Percentiles rank a stretch among this genome's conserved stretches.
phyloP scores from a whole-genome alignment of 2,113 vertebrate species.

The Scopus umbretta region DNA sequence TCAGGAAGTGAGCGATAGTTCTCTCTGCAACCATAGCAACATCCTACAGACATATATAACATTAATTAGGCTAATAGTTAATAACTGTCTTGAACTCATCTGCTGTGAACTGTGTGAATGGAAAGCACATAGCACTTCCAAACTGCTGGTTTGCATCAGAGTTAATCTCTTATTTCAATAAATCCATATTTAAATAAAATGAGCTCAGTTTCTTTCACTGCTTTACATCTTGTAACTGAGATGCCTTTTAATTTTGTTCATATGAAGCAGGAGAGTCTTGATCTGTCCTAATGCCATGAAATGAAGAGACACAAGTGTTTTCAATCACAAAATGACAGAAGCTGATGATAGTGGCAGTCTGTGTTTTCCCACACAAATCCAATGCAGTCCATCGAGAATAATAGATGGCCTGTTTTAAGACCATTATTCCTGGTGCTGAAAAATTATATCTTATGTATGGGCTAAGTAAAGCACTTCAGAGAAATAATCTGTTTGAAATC shows the following conservation, averaged over 20 bases:
- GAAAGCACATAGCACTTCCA: neutral
- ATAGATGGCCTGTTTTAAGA: neutral
- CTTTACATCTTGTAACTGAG: neutral
- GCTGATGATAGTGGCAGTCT: neutral
- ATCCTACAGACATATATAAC: neutral
- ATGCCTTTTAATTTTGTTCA: slow-evolving; percentile 5
- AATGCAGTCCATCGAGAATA: neutral
- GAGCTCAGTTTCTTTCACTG: neutral
- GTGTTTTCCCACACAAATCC: slow-evolving; percentile 14
- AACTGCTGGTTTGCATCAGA: slow-evolving; percentile 7
- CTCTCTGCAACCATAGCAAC: neutral
- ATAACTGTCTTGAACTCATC: neutral
- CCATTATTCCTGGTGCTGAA: neutral
- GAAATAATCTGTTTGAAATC: neutral
- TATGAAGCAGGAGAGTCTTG: neutral
- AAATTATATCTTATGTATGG: neutral
- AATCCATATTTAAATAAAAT: slow-evolving; percentile 16
- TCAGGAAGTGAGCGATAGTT: neutral
- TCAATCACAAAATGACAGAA: slow-evolving; percentile 29
- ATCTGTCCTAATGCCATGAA: neutral
- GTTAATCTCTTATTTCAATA: slow-evolving; percentile 5
- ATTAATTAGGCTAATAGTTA: neutral
- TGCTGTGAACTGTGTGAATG: neutral
- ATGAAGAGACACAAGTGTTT: slow-evolving; percentile 32
- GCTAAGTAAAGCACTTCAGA: neutral